phyloP scores from a whole-genome alignment of 2,888 invertebrate species.

The Siphlonurus alternatus region DNA sequence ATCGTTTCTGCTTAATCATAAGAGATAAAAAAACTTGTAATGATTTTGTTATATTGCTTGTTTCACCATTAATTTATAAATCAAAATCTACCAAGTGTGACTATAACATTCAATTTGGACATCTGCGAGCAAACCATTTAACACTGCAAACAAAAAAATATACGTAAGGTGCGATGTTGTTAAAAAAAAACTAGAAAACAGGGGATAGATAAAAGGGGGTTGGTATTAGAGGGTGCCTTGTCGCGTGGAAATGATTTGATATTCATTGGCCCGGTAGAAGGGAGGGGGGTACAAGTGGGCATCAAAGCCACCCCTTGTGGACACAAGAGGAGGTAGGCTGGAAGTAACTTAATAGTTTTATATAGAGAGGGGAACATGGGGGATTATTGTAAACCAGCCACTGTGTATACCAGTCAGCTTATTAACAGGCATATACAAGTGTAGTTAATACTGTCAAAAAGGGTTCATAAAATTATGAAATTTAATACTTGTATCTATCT shows the following conservation, averaged over 20 bases:
- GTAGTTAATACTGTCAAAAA: not conserved
- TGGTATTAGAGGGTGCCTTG: not conserved
- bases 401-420: not conserved
- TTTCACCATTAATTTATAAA: not conserved
- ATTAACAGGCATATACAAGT: not conserved
- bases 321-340: not conserved
- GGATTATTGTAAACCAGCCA: not conserved
- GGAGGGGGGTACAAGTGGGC: not conserved
- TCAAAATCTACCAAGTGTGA: not conserved
- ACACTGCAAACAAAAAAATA: not conserved
- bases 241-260: constrained; percentile 3
- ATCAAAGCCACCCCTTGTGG: not conserved
- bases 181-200: not conserved
- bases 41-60: not conserved
- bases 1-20: no score
- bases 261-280: not conserved
- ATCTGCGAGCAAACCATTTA: not conserved
- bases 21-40: no score
- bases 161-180: not conserved
- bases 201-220: not conserved
- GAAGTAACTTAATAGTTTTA: not conserved
- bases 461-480: not conserved
- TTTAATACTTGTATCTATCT: no score
- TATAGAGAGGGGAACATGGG: not conserved
- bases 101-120: not conserved